Conservation (phyloP, 2,113 vertebrate genomes). For the Gobio gobio region DNA sequence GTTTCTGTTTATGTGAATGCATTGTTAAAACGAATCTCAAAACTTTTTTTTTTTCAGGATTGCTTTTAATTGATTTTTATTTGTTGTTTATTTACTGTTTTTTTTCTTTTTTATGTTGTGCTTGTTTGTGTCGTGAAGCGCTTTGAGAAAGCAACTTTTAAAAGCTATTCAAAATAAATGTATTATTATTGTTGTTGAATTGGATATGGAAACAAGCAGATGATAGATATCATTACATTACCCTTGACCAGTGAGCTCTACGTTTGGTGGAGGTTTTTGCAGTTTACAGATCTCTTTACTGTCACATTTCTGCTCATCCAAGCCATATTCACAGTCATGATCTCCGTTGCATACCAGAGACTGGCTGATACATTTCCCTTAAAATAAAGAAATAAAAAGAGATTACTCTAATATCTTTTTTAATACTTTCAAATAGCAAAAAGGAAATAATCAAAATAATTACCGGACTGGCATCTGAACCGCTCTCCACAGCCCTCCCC, state of each 20-base stretch:
- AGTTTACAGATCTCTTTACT: constrained; percentile 74
- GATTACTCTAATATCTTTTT: not conserved
- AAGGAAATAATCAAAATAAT: not conserved
- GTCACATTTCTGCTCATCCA: constrained; percentile 83
- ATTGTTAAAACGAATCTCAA: not conserved
- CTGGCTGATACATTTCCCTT: constrained; percentile 80
- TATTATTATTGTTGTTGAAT: not conserved
- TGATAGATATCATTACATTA: constrained; percentile 58
- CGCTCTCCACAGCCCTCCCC: constrained; percentile 85
- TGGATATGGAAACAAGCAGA: not conserved
- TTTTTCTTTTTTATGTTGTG: too few species aligned
- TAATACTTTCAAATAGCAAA: not conserved
- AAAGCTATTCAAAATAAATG: too few species aligned
- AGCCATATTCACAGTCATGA: constrained; percentile 87
- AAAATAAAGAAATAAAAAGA: constrained; percentile 56
- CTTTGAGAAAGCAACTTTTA: too few species aligned
- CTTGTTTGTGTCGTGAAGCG: too few species aligned
- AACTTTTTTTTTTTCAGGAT: too few species aligned
- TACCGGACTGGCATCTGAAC: constrained; percentile 90
- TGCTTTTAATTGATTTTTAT: too few species aligned
- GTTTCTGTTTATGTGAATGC: constrained; percentile 10
- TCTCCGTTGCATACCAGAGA: constrained; percentile 89
- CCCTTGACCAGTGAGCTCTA: constrained; percentile 86
- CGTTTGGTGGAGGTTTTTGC: constrained; percentile 82
- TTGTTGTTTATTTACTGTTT: too few species aligned